Evolutionary conservation across 2,888 invertebrate species (phyloP), one percentile per base, ranked within the genome.

Genomic region (Eristalinus aeneus): DNA sequence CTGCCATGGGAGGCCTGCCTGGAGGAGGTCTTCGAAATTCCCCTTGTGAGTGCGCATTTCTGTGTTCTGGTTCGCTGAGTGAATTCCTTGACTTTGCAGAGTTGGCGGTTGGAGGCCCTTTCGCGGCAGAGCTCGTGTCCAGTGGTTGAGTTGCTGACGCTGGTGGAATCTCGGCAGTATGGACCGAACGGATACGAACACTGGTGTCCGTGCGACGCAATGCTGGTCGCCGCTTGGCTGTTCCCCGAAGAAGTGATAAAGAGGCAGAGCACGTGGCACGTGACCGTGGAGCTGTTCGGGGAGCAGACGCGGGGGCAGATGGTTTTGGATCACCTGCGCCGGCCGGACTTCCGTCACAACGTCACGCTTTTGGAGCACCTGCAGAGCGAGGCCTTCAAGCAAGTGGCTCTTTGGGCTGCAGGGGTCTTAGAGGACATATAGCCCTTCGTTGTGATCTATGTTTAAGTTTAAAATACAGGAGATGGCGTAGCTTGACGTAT

Each of bases 1-100:
- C 90, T 96, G 10, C 95, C 96, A 0, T 96, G 96, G 96, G 96
- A 97, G 91, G 93, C 95, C 0, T 94, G 94, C 88, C 88, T 93
- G 27, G 56, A 74, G 80, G 91, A 91, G 39, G 89, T 91, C 2
- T 90, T 91, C 61, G 87, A 89, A 23, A 90, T 92, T 81, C 82
- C 91, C 20, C 87, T 91, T 72, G 92, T 92, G 89, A 89, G 89
- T 89, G 10, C 0, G 12, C 20, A 27, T 34, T 32, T n/a, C 2
- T 32, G 12, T 12, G 46, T 9, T 1, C 9, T 16, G 22, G 8
- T 46, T 46, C 16, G 46, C 16, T 46, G 16, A 46, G 46, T 16
- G 8, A 46, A 8, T 16, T n/a, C 16, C 1, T 46, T 46, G 9
- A n/a, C 39, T 56, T 54, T 20, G 0, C 27, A 94, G 94, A 46